Evolutionary conservation across 2,888 invertebrate genomes (phyloP).

Genomic region (Mimumesa dahlbomi): DNA sequence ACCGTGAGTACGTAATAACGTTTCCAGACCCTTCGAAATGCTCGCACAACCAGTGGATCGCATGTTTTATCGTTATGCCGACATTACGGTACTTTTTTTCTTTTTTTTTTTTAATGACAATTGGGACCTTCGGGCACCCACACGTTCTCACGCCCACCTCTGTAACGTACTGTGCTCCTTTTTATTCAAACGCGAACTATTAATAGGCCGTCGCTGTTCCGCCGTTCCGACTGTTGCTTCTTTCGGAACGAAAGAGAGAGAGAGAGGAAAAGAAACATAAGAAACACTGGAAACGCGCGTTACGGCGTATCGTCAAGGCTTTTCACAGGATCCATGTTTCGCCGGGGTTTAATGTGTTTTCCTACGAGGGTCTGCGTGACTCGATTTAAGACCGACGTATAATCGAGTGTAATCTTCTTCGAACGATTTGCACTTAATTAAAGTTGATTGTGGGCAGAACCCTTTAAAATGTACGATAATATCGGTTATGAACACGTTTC

Average conservation of each 20-base stretch:
- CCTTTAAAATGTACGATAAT: not conserved
- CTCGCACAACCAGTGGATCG: conserved; percentile 10
- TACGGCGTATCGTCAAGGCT: not conserved
- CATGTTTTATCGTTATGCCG: conserved; percentile 18
- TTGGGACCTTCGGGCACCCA: conserved; percentile 42
- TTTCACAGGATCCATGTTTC: not conserved
- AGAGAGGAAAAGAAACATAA: no score
- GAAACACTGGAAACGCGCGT: conserved; percentile 17
- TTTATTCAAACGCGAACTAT: conserved; percentile 36
- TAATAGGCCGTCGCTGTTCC: conserved; percentile 29
- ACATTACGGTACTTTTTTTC: conserved; percentile 27
- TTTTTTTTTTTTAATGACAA: conserved; percentile 28
- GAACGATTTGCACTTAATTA: not conserved
- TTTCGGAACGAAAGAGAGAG: no score
- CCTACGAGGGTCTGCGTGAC: not conserved
- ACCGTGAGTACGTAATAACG: conserved; percentile 15
- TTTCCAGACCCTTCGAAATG: conserved; percentile 12
- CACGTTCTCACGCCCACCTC: conserved; percentile 51
- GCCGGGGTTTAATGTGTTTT: not conserved
- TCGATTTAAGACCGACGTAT: not conserved
- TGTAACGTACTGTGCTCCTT: conserved; percentile 16
- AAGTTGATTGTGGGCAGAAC: not conserved
- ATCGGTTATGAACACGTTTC: not conserved
- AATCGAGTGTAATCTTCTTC: not conserved
- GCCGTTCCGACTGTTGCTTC: conserved; percentile 1